Evolutionary conservation across 2,888 invertebrate genomes (phyloP).

Genomic region (Andrena minutula): DNA sequence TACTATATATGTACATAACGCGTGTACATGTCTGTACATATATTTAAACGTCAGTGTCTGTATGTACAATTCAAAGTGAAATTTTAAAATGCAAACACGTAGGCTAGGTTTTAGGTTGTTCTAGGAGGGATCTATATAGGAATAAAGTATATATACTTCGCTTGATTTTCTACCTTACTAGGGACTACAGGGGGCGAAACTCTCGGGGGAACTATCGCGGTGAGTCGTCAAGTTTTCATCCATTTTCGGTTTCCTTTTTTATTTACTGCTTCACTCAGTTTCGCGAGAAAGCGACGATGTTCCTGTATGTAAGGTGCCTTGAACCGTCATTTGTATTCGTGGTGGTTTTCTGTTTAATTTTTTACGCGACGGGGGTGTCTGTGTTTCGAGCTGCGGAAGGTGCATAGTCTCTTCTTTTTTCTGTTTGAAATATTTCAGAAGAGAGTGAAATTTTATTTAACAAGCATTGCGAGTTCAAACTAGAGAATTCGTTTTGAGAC

Average conservation of each 20-base stretch:
- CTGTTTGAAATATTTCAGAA: background rate
- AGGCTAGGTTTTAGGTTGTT: conserved; percentile 79
- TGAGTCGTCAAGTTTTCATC: conserved; percentile 32
- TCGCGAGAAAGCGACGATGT: conserved; percentile 53
- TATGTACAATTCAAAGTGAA: conserved; percentile 74
- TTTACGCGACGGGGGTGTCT: background rate
- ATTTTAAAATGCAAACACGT: conserved; percentile 73
- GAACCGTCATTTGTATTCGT: conserved; percentile 28
- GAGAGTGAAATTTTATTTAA: background rate
- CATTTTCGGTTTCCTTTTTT: conserved; percentile 32
- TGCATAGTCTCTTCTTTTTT: background rate
- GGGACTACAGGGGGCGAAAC: conserved; percentile 77
- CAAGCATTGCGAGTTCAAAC: background rate
- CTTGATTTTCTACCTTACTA: conserved; percentile 78
- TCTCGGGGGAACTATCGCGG: conserved; percentile 76
- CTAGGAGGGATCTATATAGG: conserved; percentile 77
- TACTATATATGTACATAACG: conserved; percentile 76
- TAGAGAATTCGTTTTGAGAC: background rate
- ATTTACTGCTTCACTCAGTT: background rate
- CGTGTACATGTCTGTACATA: conserved; percentile 79
- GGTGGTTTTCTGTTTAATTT: conserved; percentile 2
- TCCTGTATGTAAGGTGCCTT: conserved; percentile 72
- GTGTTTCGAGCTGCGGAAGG: background rate
- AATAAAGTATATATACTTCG: conserved; percentile 74
- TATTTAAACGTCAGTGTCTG: conserved; percentile 76